Base-by-base conservation (phyloP, 2,797 vertebrate species). In the Babyrousa celebensis region DNA sequence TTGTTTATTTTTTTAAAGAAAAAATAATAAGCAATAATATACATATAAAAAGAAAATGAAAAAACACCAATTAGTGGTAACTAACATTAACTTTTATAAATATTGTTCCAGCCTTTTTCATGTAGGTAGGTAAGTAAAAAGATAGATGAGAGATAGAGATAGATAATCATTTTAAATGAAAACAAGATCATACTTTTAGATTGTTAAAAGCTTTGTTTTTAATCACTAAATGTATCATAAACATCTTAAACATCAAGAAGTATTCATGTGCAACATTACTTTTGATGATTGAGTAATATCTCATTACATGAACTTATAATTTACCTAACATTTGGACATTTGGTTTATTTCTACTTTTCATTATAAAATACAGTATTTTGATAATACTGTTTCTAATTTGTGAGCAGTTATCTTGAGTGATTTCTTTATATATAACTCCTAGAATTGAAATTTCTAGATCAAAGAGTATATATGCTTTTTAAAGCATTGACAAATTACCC, bases 371-470 rank as follows among this genome's bases (percentile, higher is more conserved):
- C 20, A 68, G 78, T 83, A n/a, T 72, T 67, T 84, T 86, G 3
- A 80, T 74, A 88, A 94, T 58, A 23, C 6, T 95, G 1, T 95
- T 89, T 15, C 23, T 94, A 74, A 67, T 83, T 92, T 96, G 52
- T 85, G 20, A 95, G 15, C 54, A 85, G 85, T n/a, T 70, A 84
- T 89, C n/a, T 78, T 48, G 52, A 92, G 43, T 88, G 80, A 83
- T 74, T 93, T 96, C 32, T 97, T 96, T 70, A 91, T 14, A 9
- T 89, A 78, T 52, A 92, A 89, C 6, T 92, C 17, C 43, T 88
- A 74, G 32, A 97, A 85, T 68, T 84, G 21, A 21, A 92, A 91
- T 84, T 96, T 86, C n/a, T 93, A 95, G 14, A 80, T 67, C 20
- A 62, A 94, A 91, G 25, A 12, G 0, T 54, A 84, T 40, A 80